Base-by-base conservation (phyloP, 2,888 invertebrate genomes). In the Sarcophaga caerulescens region DNA sequence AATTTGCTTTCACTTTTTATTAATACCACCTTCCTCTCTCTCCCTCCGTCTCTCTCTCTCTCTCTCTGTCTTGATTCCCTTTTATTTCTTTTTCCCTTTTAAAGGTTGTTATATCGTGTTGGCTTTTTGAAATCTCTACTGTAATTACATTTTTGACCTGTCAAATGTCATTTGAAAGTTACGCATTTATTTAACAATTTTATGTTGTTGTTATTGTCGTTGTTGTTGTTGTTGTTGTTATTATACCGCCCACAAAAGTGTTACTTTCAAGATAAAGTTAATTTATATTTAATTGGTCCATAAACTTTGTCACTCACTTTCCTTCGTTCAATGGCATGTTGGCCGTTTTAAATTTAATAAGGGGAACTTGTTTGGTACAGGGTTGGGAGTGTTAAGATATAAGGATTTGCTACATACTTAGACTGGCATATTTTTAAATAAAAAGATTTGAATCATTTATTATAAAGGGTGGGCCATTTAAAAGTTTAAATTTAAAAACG, bases 161-260 rank as follows among this genome's bases (percentile, higher is more conserved):
- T 87, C 88, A 88, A 87, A 85, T 87, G 88, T 88, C 88, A 87
- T 86, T 86, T 87, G 79, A 86, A 85, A 75, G 82, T 85, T 81
- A 84, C 87, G 83, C 79, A 87, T 84, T 80, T 80, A 71, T 87
- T 81, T 76, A 69, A 80, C 77, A 35, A 62, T 81, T 69, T 77
- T 80, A 76, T 75, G 79, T 71, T 79, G 71, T 68, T 21, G 47
- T 25, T 19, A 4, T 19, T 25, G 21, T n/a, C n/a, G 59, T 25
- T 60, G 11, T 59, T 25, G n/a, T 73, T 44, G 59, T 25, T 60
- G 11, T 59, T 25, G n/a, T 73, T 44, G 14, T 35, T 47, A 19
- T n/a, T 17, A 59, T 12, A 63, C 71, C 85, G 81, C 88, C 88
- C 87, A 82, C 86, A 84, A 87, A 87, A 86, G 81, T 88, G 88